Evolutionary conservation across 2,888 invertebrate species (phyloP).

Genomic region (Bedellia somnulentella): DNA sequence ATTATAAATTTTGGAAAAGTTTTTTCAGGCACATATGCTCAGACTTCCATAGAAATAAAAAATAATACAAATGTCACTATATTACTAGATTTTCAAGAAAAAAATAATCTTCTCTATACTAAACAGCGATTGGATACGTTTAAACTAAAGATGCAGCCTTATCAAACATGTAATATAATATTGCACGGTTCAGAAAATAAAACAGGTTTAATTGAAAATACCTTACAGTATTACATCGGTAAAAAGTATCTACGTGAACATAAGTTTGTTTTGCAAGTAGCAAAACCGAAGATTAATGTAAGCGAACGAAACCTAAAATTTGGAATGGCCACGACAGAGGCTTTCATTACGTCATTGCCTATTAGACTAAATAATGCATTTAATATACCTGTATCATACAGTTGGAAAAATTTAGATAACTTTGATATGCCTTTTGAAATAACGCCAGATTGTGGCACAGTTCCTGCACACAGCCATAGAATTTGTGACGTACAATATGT

Average conservation of each 20-base stretch:
- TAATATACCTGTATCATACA: slow-evolving; percentile 28
- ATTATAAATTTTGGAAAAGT: slow-evolving; percentile 35
- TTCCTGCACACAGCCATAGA: slow-evolving; percentile 27
- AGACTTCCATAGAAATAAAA: slow-evolving; percentile 22
- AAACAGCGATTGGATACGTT: slow-evolving; percentile 17
- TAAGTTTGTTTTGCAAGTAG: slow-evolving; percentile 26
- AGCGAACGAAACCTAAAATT: slow-evolving; percentile 34
- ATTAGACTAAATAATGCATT: slow-evolving; percentile 34
- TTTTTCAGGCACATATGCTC: slow-evolving; percentile 26
- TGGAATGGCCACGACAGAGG: slow-evolving; percentile 45
- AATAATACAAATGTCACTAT: slow-evolving; percentile 31
- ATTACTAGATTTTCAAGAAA: slow-evolving; percentile 19
- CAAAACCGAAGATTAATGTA: slow-evolving; percentile 25
- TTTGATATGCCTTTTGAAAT: slow-evolving; percentile 41
- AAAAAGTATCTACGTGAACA: slow-evolving; percentile 28
- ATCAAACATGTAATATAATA: slow-evolving; percentile 16
- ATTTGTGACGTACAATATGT: slow-evolving; percentile 34
- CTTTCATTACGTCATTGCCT: slow-evolving; percentile 35
- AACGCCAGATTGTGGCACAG: slow-evolving; percentile 25
- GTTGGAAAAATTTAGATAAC: slow-evolving; percentile 26
- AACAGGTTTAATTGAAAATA: slow-evolving; percentile 23
- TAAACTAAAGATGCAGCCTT: slow-evolving; percentile 22
- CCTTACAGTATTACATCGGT: slow-evolving; percentile 32
- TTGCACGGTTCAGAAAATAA: slow-evolving; percentile 24
- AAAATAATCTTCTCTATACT: slow-evolving; percentile 25